Conservation (phyloP, 2,113 vertebrate species). For the Romanogobio albipinnatus region DNA sequence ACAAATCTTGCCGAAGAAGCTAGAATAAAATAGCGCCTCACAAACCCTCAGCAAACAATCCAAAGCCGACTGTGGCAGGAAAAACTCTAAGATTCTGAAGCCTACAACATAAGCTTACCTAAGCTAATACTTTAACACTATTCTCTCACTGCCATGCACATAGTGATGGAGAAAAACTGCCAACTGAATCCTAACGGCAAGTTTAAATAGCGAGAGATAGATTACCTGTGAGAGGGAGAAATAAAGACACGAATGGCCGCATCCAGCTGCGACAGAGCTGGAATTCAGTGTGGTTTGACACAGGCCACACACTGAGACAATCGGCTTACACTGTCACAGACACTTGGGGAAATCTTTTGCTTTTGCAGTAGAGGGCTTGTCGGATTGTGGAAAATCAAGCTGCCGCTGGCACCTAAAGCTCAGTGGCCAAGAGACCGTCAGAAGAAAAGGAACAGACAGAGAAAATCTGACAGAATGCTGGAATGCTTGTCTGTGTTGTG, state of each 20-base stretch:
- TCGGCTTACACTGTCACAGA: constrained; percentile 43
- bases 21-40: not conserved
- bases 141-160: not conserved
- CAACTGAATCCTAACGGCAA: not conserved
- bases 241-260: not conserved
- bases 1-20: not conserved
- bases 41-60: not conserved
- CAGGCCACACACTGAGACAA: constrained; percentile 42
- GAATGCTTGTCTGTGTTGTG: not conserved
- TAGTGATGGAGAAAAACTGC: not conserved
- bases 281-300: constrained; percentile 17
- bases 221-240: not conserved
- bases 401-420: not conserved
- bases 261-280: constrained; percentile 22
- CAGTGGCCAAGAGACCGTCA: not conserved
- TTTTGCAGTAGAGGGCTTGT: not conserved
- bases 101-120: not conserved
- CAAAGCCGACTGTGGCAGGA: not conserved
- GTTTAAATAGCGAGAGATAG: constrained; percentile 2
- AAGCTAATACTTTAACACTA: not conserved
- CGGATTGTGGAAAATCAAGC: constrained; percentile 11
- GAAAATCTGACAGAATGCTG: not conserved
- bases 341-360: constrained; percentile 1
- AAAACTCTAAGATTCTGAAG: not conserved
- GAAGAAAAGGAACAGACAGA: not conserved